Evolutionary conservation across 1,140 invertebrate species (phyloP), one percentile per base, ranked within the genome.

Genomic region (Panagrolaimus sp.): DNA sequence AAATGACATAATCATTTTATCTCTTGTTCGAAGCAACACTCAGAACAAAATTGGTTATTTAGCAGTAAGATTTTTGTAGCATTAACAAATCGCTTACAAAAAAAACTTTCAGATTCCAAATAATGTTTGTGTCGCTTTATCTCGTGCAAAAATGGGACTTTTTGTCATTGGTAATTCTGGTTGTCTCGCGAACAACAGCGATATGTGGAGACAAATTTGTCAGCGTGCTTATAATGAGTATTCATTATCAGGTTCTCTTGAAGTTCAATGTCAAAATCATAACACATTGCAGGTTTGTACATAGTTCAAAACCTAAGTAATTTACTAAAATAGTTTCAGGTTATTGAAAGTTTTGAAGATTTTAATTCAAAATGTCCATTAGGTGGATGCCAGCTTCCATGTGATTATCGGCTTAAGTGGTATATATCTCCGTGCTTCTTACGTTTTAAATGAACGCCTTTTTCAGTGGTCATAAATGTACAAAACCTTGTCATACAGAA

Each of bases 1-100:
- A 38, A 90, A 88, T 46, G 88, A 91, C 72, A 91, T 93, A 38
- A 89, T 93, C 67, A 78, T 93, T 2, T 78, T 93, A 9, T 92
- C 91, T 0, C 83, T 93, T 1, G 91, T 93, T 0, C 84, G 91
- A 68, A 91, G 89, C 80, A 84, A 84, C 71, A 90, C 90, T 77
- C 70, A 81, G 7, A 85, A 85, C n/a, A 87, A 86, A 42, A 88
- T 92, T 77, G 91, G 91, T 3, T 93, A 92, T 84, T 82, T 92
- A 5, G 87, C 25, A 0, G 75, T 76, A 43, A 46, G 25, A 68
- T 73, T 25, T 11, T n/a, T n/a, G n/a, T n/a, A n/a, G n/a, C n/a
- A n/a, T n/a, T n/a, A n/a, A n/a, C n/a, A n/a, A n/a, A n/a, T n/a
- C n/a, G n/a, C n/a, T n/a, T n/a, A n/a, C n/a, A n/a, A n/a, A n/a